Evolutionary conservation across 2,888 invertebrate species (phyloP).

Genomic region (Noctua fimbriata): DNA sequence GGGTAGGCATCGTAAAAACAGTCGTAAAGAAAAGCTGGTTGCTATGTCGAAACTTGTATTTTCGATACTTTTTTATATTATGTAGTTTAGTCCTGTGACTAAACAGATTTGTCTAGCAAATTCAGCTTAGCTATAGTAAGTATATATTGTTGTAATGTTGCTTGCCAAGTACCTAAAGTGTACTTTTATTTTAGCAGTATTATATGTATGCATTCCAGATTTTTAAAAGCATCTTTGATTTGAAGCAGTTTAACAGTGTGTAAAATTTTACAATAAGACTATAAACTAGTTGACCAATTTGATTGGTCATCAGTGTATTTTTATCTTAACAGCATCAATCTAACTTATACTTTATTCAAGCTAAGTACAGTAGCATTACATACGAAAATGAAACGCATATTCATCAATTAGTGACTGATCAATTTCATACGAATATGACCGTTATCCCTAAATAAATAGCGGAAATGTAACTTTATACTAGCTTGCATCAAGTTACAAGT

Average conservation of each 20-base stretch:
- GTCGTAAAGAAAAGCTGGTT: slow-evolving; percentile 19
- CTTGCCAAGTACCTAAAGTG: slow-evolving; percentile 57
- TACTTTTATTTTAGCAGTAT: slow-evolving; percentile 61
- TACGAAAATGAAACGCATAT: neutral
- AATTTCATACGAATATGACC: neutral
- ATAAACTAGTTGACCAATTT: slow-evolving; percentile 28
- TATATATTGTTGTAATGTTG: slow-evolving; percentile 69
- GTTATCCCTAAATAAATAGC: neutral
- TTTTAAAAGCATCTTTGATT: slow-evolving; percentile 45
- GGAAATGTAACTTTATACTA: neutral
- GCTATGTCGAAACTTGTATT: slow-evolving; percentile 39
- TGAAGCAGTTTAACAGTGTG: slow-evolving; percentile 34
- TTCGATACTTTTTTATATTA: slow-evolving; percentile 46
- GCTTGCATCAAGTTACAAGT: neutral
- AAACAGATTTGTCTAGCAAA: slow-evolving; percentile 44
- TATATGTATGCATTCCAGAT: slow-evolving; percentile 60
- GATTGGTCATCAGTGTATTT: slow-evolving; percentile 20
- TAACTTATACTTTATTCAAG: neutral
- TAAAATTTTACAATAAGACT: neutral
- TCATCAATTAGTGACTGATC: neutral
- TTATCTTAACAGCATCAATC: neutral
- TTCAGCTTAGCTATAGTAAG: slow-evolving; percentile 69
- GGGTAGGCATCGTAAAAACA: slow-evolving; percentile 5
- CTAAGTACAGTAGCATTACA: neutral
- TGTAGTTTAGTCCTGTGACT: slow-evolving; percentile 23